phyloP scores from a whole-genome alignment of 2,888 invertebrate genomes.

The Mactromeris polynyma region DNA sequence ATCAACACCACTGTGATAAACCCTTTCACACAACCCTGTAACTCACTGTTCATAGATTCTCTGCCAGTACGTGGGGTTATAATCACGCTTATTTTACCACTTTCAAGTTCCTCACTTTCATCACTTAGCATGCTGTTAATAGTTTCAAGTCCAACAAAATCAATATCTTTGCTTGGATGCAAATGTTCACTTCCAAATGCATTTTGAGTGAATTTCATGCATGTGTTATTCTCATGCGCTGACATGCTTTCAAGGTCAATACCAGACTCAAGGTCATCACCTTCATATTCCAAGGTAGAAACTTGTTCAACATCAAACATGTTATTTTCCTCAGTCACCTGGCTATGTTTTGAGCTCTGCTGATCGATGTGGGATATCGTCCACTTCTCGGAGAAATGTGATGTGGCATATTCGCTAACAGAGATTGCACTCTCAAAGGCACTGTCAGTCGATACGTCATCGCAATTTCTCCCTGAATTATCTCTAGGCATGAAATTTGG shows the following conservation, averaged over 20 bases:
- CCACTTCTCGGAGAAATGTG: conserved; percentile 63
- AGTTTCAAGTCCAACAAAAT: not conserved
- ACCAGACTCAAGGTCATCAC: conserved; percentile 42
- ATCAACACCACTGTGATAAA: not conserved
- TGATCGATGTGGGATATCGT: conserved; percentile 60
- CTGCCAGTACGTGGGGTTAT: conserved; percentile 56
- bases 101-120: conserved; percentile 15
- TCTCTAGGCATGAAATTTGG: conserved; percentile 61
- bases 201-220: conserved; percentile 14
- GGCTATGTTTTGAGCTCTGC: conserved; percentile 60
- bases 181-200: not conserved
- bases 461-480: conserved; percentile 46
- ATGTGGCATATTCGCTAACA: conserved; percentile 53
- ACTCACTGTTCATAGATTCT: conserved; percentile 11
- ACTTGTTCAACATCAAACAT: conserved; percentile 67
- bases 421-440: conserved; percentile 65
- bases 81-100: conserved; percentile 49
- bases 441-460: conserved; percentile 65
- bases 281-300: conserved; percentile 60
- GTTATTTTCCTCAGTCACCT: conserved; percentile 62
- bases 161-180: not conserved
- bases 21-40: not conserved
- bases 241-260: conserved; percentile 42
- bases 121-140: conserved; percentile 55
- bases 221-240: conserved; percentile 31